Percentiles rank a stretch among this genome's conserved stretches.
phyloP scores from a whole-genome alignment of 2,113 vertebrate genomes.

The Silurus asotus region DNA sequence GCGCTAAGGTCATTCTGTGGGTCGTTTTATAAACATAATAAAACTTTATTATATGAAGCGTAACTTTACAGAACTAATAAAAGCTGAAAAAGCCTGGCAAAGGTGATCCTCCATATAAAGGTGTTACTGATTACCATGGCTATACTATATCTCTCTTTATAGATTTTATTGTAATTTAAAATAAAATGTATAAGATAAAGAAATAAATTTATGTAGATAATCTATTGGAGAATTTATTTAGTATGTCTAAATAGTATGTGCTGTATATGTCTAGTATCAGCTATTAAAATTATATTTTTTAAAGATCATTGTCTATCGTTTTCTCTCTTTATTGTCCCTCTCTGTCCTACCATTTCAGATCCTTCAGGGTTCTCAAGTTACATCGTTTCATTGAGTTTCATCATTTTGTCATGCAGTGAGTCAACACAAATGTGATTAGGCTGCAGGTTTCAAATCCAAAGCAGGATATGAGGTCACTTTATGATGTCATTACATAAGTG shows the following conservation, averaged over 20 bases:
- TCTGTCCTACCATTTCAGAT: neutral
- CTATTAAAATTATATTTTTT: neutral
- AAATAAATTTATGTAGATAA: neutral
- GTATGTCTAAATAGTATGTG: neutral
- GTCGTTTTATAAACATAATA: constrained; percentile 29
- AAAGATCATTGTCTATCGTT: neutral
- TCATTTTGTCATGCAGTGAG: neutral
- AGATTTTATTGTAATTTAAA: neutral
- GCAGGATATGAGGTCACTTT: constrained; percentile 16
- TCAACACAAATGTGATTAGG: constrained; percentile 25
- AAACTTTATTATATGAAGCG: neutral
- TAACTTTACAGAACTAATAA: neutral
- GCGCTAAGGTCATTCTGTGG: neutral
- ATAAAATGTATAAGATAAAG: neutral
- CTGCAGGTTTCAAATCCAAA: neutral
- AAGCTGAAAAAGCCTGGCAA: neutral
- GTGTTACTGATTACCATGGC: neutral
- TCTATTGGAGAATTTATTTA: neutral
- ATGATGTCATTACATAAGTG: neutral
- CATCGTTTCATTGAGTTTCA: neutral
- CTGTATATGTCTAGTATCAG: neutral
- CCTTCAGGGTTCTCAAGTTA: neutral
- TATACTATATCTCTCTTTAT: neutral
- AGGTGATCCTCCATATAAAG: constrained; percentile 21
- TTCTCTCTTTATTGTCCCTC: neutral